Evolutionary conservation across 2,888 invertebrate species (phyloP), one percentile per base, ranked within the genome.

Genomic region (Drosophila incognita): DNA sequence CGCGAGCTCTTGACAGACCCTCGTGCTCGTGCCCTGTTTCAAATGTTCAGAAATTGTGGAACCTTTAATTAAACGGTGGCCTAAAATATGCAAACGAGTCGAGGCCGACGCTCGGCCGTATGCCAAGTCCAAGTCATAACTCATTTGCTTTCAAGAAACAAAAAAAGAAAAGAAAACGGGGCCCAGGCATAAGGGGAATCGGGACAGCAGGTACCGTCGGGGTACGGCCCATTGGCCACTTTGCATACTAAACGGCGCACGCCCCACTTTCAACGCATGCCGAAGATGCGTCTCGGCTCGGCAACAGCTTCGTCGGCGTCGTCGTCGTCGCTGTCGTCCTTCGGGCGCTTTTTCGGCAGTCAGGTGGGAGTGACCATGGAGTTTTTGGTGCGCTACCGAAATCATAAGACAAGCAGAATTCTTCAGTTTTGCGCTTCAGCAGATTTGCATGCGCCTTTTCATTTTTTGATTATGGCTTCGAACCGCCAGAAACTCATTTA

Each of bases 61-160:
- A 87, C 92, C 92, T 91, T 91, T 92, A 92, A 93, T 92, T 92
- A 92, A 92, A 92, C 92, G 85, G 92, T 92, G 92, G 92, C 92
- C 92, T 92, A 91, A 92, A 92, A 92, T 93, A 93, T 92, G 93
- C 92, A 92, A 92, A 92, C 87, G 82, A 91, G 92, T 59, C 74
- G 72, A 56, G 80, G 52, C 48, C 53, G 72, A 69, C 76, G 69
- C 59, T 60, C 83, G 76, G 63, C 75, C 82, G 71, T 68, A 64
- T 48, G 76, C 86, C 82, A 78, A 79, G 87, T 89, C 89, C 85
- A 83, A 82, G 83, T 92, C 92, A 92, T 92, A 92, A 92, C 90
- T 92, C 92, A 92, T 92, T 90, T 91, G 81, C 76, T 79, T 72
- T 76, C 69, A 21, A 29, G 38, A 56, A 56, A 38, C 13, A 5